A percentile compares a stretch with the other conserved stretches of the same genome.
These are phyloP conservation scores for Lissonota sp. DNA, from an alignment of 2,888 invertebrate species.

Conservation along the genomic window DNA sequence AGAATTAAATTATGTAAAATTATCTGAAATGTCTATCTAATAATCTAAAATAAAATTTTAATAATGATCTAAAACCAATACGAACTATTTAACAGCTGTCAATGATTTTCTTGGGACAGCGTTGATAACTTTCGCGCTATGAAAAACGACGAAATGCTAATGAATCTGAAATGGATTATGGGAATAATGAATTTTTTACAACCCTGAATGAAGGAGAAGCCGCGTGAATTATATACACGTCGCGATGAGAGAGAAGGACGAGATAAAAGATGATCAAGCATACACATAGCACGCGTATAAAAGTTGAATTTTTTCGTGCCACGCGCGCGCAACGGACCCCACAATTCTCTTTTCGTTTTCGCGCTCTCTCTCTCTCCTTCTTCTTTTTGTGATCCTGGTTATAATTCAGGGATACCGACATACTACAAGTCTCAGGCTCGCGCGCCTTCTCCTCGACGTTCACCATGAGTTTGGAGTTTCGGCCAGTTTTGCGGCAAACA, in stretches of 20 bases:
- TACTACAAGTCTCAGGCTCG: slow-evolving; percentile 59
- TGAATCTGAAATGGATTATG: slow-evolving; percentile 52
- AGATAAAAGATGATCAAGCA: slow-evolving; percentile 27
- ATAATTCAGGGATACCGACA: slow-evolving; percentile 64
- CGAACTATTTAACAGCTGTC: too few relatives aligned
- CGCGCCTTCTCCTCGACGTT: slow-evolving; percentile 58
- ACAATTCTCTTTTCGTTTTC: background rate
- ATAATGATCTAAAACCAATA: too few relatives aligned
- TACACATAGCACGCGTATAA: slow-evolving; percentile 17
- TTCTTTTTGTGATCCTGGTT: slow-evolving; percentile 51
- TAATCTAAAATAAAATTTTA: too few relatives aligned
- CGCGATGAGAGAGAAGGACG: slow-evolving; percentile 20
- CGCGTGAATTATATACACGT: slow-evolving; percentile 43
- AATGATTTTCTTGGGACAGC: too few relatives aligned
- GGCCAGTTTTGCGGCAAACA: slow-evolving; percentile 63
- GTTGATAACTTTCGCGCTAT: too few relatives aligned
- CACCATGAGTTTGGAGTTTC: slow-evolving; percentile 32
- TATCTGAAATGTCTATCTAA: too few relatives aligned
- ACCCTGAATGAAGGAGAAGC: slow-evolving; percentile 58
- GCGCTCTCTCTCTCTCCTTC: slow-evolving; percentile 4
- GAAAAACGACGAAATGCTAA: too few relatives aligned
- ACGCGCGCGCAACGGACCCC: slow-evolving; percentile 54
- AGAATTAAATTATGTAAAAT: too few relatives aligned
- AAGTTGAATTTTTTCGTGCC: slow-evolving; percentile 61
- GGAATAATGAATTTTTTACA: slow-evolving; percentile 37